A percentile compares a stretch with the other conserved stretches of the same genome.
Evolutionary conservation across 1,140 invertebrate genomes (phyloP).

Genomic region (Sipha flava): DNA sequence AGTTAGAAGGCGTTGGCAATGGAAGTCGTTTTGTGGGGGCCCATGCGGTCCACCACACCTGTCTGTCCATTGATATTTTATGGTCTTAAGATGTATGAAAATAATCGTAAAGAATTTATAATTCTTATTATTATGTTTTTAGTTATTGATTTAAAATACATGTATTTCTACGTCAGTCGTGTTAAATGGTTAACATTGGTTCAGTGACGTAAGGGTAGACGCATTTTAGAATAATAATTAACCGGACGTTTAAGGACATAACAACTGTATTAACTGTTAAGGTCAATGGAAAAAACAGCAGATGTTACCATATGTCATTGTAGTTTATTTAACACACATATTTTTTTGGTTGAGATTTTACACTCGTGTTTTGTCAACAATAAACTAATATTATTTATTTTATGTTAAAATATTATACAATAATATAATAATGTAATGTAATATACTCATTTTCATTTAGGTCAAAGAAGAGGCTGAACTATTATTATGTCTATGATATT

Average conservation of each 20-base stretch:
- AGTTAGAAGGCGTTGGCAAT: slow-evolving; percentile 22
- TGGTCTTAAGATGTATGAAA: not conserved
- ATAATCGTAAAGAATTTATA: not conserved
- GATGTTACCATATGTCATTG: slow-evolving; percentile 5
- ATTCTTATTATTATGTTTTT: not conserved
- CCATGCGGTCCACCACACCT: not conserved
- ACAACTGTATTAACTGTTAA: not conserved
- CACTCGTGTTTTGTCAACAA: not conserved
- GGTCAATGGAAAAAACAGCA: not conserved
- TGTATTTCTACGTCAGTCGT: not conserved
- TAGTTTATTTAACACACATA: not conserved
- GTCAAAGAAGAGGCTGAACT: not conserved
- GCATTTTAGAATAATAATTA: not conserved
- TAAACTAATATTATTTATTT: too few species aligned
- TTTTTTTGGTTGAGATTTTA: not conserved
- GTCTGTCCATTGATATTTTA: not conserved
- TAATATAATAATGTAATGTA: not conserved
- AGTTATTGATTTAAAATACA: not conserved
- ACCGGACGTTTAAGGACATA: not conserved
- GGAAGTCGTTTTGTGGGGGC: slow-evolving; percentile 19
- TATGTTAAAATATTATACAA: too few species aligned
- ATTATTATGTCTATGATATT: too few species aligned
- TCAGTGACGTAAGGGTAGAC: not conserved
- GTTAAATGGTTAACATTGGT: not conserved
- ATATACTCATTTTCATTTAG: not conserved